Conservation (phyloP, 2,113 vertebrate genomes). For the Elephantulus edwardii region DNA sequence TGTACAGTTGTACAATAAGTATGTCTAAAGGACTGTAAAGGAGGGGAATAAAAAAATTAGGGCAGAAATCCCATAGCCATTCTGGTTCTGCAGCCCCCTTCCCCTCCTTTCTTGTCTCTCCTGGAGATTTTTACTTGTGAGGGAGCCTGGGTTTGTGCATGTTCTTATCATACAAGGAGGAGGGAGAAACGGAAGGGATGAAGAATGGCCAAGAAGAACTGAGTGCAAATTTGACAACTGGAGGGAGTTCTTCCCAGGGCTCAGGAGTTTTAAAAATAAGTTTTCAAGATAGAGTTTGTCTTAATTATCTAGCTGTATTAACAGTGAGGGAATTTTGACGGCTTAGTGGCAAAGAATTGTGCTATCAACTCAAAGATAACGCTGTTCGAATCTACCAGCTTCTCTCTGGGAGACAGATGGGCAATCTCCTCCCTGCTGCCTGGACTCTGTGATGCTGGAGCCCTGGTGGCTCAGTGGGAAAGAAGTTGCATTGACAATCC, state of each 20-base stretch:
- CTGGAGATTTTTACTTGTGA: background rate
- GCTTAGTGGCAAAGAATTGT: too few species aligned
- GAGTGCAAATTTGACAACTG: background rate
- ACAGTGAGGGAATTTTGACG: too few species aligned
- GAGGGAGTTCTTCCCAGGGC: background rate
- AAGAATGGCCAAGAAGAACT: background rate
- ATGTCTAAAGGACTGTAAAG: background rate
- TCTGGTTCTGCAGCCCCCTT: background rate
- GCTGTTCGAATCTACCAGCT: too few species aligned
- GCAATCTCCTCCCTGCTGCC: background rate
- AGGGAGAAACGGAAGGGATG: background rate
- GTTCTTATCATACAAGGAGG: background rate
- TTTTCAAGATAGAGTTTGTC: constrained; percentile 30
- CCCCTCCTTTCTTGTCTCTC: background rate
- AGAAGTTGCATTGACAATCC: too few species aligned
- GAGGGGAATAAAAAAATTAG: background rate
- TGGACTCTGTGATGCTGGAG: too few species aligned
- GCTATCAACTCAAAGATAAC: too few species aligned
- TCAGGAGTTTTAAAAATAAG: constrained; percentile 29
- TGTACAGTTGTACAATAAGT: too few species aligned
- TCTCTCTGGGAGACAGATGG: background rate
- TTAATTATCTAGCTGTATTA: too few species aligned
- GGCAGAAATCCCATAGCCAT: background rate
- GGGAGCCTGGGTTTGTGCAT: background rate
- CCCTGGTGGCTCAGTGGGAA: too few species aligned